phyloP scores from a whole-genome alignment of 2,797 vertebrate species.

The Characodon lateralis region DNA sequence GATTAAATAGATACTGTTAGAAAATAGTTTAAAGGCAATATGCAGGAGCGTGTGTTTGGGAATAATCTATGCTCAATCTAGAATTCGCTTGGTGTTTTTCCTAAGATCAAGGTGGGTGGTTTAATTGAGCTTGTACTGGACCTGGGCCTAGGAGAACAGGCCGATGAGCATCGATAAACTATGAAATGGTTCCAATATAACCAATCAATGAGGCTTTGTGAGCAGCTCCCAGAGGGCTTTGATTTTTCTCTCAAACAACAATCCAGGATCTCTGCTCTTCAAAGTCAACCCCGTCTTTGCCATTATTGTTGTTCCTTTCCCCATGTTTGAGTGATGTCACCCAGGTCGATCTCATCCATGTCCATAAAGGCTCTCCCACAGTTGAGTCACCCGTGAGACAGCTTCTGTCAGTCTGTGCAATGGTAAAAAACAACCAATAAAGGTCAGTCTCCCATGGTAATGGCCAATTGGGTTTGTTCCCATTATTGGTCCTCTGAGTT shows the following conservation, averaged over 20 bases:
- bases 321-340: slow-evolving; percentile 77
- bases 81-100: slow-evolving; percentile 61
- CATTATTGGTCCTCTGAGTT: slow-evolving; percentile 74
- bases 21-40: slow-evolving; percentile 27
- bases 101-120: slow-evolving; percentile 78
- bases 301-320: slow-evolving; percentile 67
- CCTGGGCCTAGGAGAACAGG: slow-evolving; percentile 66
- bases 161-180: slow-evolving; percentile 80
- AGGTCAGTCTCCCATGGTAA: slow-evolving; percentile 78
- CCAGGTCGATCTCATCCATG: slow-evolving; percentile 73
- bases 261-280: slow-evolving; percentile 74
- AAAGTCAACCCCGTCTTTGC: slow-evolving; percentile 76
- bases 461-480: slow-evolving; percentile 78
- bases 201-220: slow-evolving; percentile 77
- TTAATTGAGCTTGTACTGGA: slow-evolving; percentile 76
- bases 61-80: slow-evolving; percentile 58
- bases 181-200: slow-evolving; percentile 82
- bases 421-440: slow-evolving; percentile 76
- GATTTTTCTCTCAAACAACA: slow-evolving; percentile 81
- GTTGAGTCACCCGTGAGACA: slow-evolving; percentile 72
- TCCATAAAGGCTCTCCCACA: slow-evolving; percentile 79
- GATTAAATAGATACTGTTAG: slow-evolving; percentile 33
- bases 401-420: slow-evolving; percentile 65
- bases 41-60: slow-evolving; percentile 39
- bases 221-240: slow-evolving; percentile 70